phyloP scores from a whole-genome alignment of 2,113 vertebrate genomes.

The Charina bottae region DNA sequence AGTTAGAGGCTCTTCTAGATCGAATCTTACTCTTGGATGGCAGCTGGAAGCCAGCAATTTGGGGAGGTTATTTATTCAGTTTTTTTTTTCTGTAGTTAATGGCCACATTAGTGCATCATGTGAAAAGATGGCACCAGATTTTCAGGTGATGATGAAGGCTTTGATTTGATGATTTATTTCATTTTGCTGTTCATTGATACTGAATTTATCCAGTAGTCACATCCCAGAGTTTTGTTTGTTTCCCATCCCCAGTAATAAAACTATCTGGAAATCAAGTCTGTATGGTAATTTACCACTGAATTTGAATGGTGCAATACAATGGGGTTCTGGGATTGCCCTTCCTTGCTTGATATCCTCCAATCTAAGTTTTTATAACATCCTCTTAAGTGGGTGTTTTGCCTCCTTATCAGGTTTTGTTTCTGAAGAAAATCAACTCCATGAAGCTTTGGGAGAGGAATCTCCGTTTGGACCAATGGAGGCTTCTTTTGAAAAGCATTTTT shows the following conservation, averaged over 20 bases:
- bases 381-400: background rate
- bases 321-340: background rate
- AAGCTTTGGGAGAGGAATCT: background rate
- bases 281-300: background rate
- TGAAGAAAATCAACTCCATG: background rate
- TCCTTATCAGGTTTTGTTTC: background rate
- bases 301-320: background rate
- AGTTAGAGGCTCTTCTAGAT: background rate
- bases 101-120: background rate
- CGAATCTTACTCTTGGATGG: background rate
- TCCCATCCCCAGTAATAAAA: background rate
- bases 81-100: background rate
- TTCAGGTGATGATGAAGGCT: background rate
- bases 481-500: background rate
- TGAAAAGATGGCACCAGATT: background rate
- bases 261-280: background rate
- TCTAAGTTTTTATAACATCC: background rate
- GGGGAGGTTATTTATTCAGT: background rate
- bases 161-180: background rate
- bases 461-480: background rate
- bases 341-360: background rate
- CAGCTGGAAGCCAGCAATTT: background rate
- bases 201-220: background rate
- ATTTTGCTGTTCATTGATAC: background rate
- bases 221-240: background rate